These are phyloP conservation scores for Rhegmatorhina hoffmannsi DNA, from an alignment of 2,113 vertebrate genomes.

Conservation along the genomic window DNA sequence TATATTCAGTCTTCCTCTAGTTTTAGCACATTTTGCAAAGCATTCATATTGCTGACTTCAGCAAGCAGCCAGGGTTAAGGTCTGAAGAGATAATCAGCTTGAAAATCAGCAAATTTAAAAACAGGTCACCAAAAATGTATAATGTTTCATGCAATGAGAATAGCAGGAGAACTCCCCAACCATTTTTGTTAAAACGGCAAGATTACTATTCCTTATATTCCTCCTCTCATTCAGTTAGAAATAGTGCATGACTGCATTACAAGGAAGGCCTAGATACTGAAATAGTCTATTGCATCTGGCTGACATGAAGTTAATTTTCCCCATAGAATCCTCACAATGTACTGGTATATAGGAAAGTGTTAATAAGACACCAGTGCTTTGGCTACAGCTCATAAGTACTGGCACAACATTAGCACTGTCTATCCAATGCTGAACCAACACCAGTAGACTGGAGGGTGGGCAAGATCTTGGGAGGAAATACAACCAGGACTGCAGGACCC, in stretches of 20 bases:
- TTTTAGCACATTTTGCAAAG: background rate
- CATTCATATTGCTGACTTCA: conserved; percentile 55
- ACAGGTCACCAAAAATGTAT: background rate
- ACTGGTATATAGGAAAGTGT: accelerated
- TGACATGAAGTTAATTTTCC: background rate
- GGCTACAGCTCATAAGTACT: background rate
- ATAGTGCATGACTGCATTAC: background rate
- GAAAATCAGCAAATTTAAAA: conserved; percentile 46
- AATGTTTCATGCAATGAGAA: background rate
- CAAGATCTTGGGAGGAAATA: too few relatives aligned
- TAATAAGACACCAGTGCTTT: background rate
- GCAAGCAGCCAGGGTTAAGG: background rate
- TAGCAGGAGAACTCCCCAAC: background rate
- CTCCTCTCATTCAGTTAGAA: background rate
- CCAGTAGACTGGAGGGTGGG: too few relatives aligned
- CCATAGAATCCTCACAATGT: background rate
- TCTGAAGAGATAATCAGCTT: conserved; percentile 39
- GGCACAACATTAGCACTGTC: background rate
- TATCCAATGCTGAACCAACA: too few relatives aligned
- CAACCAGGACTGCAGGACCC: background rate
- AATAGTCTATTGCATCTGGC: background rate
- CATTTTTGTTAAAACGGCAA: background rate
- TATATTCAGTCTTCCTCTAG: conserved; percentile 37
- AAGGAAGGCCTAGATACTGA: background rate
- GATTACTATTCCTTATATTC: background rate